phyloP scores from a whole-genome alignment of 2,888 invertebrate species.

The Zelleria hepariella region DNA sequence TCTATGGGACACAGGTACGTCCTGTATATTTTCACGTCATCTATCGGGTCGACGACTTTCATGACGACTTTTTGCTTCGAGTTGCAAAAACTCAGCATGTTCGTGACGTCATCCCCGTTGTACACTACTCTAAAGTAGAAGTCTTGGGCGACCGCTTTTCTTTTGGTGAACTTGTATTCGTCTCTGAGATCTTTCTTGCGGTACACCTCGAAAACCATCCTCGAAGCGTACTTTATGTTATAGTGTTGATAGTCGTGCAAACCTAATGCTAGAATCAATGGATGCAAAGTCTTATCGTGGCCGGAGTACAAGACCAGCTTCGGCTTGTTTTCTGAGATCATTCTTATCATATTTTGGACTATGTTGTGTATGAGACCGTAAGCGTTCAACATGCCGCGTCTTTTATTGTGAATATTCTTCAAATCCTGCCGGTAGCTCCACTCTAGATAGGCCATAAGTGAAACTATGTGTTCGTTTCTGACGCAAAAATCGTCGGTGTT shows the following conservation, averaged over 20 bases:
- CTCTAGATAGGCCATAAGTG: constrained; percentile 85
- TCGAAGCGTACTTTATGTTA: constrained; percentile 87
- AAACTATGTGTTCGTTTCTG: constrained; percentile 80
- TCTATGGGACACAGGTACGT: constrained; percentile 86
- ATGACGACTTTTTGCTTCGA: constrained; percentile 65
- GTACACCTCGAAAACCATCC: constrained; percentile 91
- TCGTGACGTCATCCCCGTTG: constrained; percentile 90
- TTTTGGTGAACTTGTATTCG: constrained; percentile 68
- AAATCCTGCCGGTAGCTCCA: constrained; percentile 80
- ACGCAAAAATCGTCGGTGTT: constrained; percentile 70
- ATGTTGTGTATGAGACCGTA: constrained; percentile 89
- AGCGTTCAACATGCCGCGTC: constrained; percentile 79
- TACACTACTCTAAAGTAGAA: constrained; percentile 87
- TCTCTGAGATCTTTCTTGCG: constrained; percentile 70
- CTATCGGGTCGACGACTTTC: constrained; percentile 51
- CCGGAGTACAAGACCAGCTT: constrained; percentile 89
- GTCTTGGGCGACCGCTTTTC: constrained; percentile 73
- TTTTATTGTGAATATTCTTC: constrained; percentile 73
- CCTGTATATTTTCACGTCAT: constrained; percentile 42
- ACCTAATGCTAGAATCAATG: constrained; percentile 85
- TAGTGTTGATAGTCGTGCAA: constrained; percentile 74
- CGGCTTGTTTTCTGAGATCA: constrained; percentile 82
- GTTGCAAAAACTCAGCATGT: constrained; percentile 84
- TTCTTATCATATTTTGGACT: constrained; percentile 83
- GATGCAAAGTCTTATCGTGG: constrained; percentile 92